Evolutionary conservation across 92 coral and sea anemone species (phyloP).

Genomic region (Zoanthus sociatus): DNA sequence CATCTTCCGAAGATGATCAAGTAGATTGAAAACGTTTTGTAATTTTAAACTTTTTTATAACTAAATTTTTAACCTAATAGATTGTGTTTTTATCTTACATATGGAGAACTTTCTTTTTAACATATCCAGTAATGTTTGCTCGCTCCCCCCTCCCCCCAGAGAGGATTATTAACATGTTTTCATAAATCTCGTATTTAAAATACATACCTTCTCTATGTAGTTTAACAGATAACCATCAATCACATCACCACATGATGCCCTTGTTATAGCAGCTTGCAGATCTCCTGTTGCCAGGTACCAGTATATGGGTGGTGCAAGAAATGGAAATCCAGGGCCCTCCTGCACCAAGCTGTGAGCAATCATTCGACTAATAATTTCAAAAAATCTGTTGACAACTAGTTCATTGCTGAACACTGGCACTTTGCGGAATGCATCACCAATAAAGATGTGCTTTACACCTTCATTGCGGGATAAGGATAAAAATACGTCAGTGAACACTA

Average conservation of each 20-base stretch:
- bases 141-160: neutral
- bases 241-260: constrained; percentile 59
- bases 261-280: constrained; percentile 63
- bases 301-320: constrained; percentile 70
- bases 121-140: neutral
- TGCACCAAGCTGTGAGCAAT: constrained; percentile 70
- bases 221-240: constrained; percentile 29
- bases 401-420: constrained; percentile 69
- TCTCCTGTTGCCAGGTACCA: constrained; percentile 61
- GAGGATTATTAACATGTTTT: neutral
- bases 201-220: constrained; percentile 49
- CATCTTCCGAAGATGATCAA: too few relatives aligned
- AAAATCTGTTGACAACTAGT: constrained; percentile 64
- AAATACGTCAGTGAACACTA: constrained; percentile 55
- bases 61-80: neutral
- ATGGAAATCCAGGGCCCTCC: constrained; percentile 79
- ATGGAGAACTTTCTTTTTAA: neutral
- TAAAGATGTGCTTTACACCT: constrained; percentile 44
- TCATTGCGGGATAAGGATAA: constrained; percentile 41
- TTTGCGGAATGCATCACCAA: constrained; percentile 40
- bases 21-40: too few relatives aligned
- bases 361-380: constrained; percentile 66
- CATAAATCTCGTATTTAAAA: constrained; percentile 11
- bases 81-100: neutral
- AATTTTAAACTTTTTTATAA: too few relatives aligned